Evolutionary conservation across 1,140 invertebrate species (phyloP), one percentile per base, ranked within the genome.

Genomic region (Heliconius hewitsoni): DNA sequence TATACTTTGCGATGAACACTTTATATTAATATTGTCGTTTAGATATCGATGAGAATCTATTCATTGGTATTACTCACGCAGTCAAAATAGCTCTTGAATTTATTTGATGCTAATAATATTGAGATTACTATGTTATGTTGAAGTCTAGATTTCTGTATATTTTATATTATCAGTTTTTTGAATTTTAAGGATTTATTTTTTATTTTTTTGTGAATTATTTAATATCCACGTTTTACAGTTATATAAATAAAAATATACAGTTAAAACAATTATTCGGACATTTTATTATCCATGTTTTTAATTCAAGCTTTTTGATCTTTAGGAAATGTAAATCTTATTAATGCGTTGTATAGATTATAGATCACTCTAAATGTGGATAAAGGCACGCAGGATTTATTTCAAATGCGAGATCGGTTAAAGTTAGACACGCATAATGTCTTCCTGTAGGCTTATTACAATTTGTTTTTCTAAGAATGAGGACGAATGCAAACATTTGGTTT

Each of bases 291-390:
- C 3, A 16, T 46, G 42, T 34, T 46, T 46, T 46, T 46, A 46
- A 46, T 46, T 16, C 13, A 46, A 0, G 42, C 42, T 46, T 4
- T 46, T 60, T 60, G n/a, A 60, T 60, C 19, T 78, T 52, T 30
- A 70, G 76, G 76, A 81, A 81, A 74, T 74, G 60, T 81, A 77
- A 71, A 81, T 81, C 72, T 74, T 71, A 77, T 81, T 70, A 73
- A 66, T 77, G 57, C 52, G 30, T 42, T 39, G 39, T 39, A 27
- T 13, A 13, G 4, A 8, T 60, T 39, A 27, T 13, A 13, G 4
- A 1, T 60, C 57, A 60, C 9, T 23, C 57, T 60, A 27, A 60
- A 60, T 11, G 57, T 60, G 57, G 1, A 60, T 16, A 46, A 46
- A 60, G n/a, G 23, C 57, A 27, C 23, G 3, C 46, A 34, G 23